Conservation (phyloP, 2,113 vertebrate species). For the Erpornis zantholeuca region DNA sequence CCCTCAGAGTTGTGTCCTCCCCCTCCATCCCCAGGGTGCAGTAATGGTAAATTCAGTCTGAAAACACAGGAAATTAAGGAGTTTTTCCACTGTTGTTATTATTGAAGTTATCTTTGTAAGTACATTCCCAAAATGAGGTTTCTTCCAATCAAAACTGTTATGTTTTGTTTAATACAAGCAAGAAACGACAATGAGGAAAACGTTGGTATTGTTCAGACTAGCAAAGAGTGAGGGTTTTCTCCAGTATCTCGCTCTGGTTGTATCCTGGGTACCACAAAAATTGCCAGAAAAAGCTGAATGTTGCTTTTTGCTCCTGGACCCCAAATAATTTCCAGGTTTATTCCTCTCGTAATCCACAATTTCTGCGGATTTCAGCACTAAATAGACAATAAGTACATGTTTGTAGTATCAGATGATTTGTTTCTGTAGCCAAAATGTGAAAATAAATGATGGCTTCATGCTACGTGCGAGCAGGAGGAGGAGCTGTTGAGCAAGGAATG, state of each 20-base stretch:
- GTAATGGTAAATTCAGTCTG: neutral
- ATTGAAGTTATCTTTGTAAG: neutral
- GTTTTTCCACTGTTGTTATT: neutral
- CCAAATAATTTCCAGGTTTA: neutral
- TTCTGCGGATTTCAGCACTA: neutral
- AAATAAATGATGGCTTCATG: rapidly evolving
- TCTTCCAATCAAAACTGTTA: neutral
- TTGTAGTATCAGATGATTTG: neutral
- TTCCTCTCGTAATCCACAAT: neutral
- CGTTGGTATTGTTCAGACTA: neutral
- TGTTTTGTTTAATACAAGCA: neutral
- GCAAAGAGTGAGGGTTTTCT: neutral
- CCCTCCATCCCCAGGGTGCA: neutral
- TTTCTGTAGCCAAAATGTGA: neutral
- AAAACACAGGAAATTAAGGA: neutral
- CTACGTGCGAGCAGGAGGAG: neutral
- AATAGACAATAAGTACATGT: rapidly evolving
- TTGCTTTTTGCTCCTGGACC: neutral
- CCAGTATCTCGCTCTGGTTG: neutral
- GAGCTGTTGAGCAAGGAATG: constrained; percentile 54
- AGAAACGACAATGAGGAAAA: neutral
- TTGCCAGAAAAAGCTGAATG: neutral
- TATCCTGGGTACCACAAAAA: neutral
- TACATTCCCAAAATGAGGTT: neutral
- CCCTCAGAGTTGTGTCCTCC: neutral